phyloP scores from a whole-genome alignment of 2,888 invertebrate genomes.

The Notodonta dromedarius region DNA sequence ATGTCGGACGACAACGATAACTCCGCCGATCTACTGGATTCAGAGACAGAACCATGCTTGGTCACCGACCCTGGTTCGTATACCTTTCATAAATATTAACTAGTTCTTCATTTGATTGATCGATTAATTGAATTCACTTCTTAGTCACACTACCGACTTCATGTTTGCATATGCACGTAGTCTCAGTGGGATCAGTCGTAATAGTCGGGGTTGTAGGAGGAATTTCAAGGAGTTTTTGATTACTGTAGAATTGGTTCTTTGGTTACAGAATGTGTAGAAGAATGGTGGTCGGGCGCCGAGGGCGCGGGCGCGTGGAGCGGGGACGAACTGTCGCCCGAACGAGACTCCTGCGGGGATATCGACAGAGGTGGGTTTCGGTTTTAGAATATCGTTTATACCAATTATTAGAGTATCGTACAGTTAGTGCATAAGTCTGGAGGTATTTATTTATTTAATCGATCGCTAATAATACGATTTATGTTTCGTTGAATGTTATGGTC shows the following conservation, averaged over 20 bases:
- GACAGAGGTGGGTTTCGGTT: slow-evolving; percentile 54
- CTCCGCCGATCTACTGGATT: slow-evolving; percentile 91
- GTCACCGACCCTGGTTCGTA: slow-evolving; percentile 90
- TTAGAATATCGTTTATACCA: no score
- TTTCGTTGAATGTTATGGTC: no score
- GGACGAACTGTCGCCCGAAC: slow-evolving; percentile 75
- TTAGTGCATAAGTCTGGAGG: no score
- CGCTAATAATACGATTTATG: no score
- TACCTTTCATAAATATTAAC: slow-evolving; percentile 32
- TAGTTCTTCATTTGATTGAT: not conserved
- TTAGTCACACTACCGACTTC: not conserved
- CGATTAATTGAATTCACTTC: not conserved
- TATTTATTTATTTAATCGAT: no score
- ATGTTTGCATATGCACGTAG: no score
- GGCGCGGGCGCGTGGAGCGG: slow-evolving; percentile 78
- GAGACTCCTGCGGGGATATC: slow-evolving; percentile 65
- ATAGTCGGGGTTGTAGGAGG: no score
- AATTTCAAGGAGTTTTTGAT: no score
- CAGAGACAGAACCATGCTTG: slow-evolving; percentile 92
- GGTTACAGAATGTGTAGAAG: slow-evolving; percentile 68
- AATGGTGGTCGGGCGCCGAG: slow-evolving; percentile 79
- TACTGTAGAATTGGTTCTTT: not conserved
- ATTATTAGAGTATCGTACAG: no score
- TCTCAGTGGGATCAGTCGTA: not conserved
- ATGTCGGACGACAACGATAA: slow-evolving; percentile 86